Evolutionary conservation across 2,113 vertebrate species (phyloP).

Genomic region (Hemichromis elongatus): DNA sequence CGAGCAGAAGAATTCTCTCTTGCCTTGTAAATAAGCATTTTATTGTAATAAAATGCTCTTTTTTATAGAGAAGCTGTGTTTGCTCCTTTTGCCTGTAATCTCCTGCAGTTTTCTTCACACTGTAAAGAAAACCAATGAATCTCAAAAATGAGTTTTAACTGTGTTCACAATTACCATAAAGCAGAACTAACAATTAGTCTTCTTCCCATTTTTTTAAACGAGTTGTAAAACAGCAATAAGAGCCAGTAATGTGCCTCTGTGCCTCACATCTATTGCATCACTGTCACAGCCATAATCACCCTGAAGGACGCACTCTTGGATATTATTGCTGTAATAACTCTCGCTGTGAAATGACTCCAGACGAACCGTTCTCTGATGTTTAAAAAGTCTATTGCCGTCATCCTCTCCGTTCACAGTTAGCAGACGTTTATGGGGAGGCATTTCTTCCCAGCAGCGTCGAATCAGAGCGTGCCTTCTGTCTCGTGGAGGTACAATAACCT

Average conservation of each 20-base stretch:
- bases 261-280: slow-evolving; percentile 29
- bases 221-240: slow-evolving; percentile 35
- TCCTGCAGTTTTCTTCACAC: neutral
- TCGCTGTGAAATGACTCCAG: slow-evolving; percentile 33
- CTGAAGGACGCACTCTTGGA: slow-evolving; percentile 50
- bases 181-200: neutral
- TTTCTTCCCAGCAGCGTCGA: neutral
- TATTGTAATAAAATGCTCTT: slow-evolving; percentile 77
- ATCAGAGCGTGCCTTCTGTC: neutral
- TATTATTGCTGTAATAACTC: slow-evolving; percentile 53
- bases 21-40: slow-evolving; percentile 75
- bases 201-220: neutral
- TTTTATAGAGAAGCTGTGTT: slow-evolving; percentile 13
- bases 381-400: slow-evolving; percentile 14
- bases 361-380: neutral
- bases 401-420: neutral
- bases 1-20: slow-evolving; percentile 42
- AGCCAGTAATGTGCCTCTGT: slow-evolving; percentile 8
- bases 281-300: slow-evolving; percentile 46
- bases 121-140: neutral
- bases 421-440: slow-evolving; percentile 21
- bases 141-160: neutral
- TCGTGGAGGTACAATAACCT: slow-evolving; percentile 36
- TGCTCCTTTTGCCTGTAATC: neutral
- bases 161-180: neutral